phyloP scores from a whole-genome alignment of 2,113 vertebrate species.

The Thinocorus orbignyianus region DNA sequence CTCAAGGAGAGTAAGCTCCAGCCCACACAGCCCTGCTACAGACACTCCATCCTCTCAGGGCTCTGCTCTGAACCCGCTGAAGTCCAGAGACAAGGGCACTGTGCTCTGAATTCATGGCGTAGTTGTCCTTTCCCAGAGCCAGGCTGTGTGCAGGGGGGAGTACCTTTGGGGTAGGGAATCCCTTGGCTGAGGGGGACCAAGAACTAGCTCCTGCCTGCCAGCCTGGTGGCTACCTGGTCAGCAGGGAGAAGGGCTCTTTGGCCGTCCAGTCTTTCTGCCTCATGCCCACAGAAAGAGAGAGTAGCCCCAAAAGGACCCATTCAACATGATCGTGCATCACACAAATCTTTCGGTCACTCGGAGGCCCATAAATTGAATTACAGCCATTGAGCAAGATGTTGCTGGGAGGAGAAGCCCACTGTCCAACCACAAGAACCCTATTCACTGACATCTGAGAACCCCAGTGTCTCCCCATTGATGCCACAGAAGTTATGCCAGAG shows the following conservation, averaged over 20 bases:
- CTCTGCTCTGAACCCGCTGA: neutral
- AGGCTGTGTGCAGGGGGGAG: neutral
- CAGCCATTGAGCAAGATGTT: neutral
- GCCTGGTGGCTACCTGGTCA: neutral
- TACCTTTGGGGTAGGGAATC: neutral
- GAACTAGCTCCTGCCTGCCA: neutral
- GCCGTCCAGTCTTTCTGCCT: neutral
- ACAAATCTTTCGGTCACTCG: neutral
- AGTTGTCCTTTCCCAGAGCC: neutral
- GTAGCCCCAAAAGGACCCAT: neutral
- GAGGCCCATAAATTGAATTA: neutral
- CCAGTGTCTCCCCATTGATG: neutral
- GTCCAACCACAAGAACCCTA: neutral
- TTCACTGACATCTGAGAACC: neutral
- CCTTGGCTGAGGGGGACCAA: neutral
- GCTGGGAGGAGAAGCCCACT: neutral
- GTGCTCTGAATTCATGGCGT: neutral
- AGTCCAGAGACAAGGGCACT: neutral
- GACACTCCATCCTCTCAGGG: neutral
- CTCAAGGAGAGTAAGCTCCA: neutral
- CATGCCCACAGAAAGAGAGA: neutral
- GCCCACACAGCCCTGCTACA: neutral
- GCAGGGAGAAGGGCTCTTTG: neutral
- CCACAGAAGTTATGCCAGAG: neutral
- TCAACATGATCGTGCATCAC: accelerated